These are phyloP conservation scores for Chydorus sphaericus DNA, from an alignment of 2,888 invertebrate genomes.

Conservation along the genomic window DNA sequence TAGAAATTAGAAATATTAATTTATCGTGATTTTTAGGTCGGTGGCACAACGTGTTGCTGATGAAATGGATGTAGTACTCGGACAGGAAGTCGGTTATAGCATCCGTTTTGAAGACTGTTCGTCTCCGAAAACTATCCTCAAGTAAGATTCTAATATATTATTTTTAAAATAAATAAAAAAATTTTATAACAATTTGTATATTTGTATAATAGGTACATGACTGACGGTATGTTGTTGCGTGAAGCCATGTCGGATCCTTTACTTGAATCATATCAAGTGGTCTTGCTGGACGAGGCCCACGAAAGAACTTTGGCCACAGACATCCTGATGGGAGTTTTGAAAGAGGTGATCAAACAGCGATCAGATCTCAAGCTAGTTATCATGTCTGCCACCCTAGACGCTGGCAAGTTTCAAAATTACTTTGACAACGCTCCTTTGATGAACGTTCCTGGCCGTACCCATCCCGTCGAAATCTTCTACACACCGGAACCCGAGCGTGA, in stretches of 20 bases:
- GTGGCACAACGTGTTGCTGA: conserved; percentile 97
- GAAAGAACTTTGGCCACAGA: conserved; percentile 97
- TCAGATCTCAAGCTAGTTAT: conserved; percentile 89
- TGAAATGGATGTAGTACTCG: conserved; percentile 93
- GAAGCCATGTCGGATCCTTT: conserved; percentile 99
- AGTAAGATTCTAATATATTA: conserved; percentile 38
- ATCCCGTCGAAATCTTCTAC: conserved; percentile 95
- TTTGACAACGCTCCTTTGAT: conserved; percentile 97
- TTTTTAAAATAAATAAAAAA: not conserved
- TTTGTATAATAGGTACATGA: conserved; percentile 62
- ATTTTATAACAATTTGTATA: not conserved
- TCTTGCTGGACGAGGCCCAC: conserved; percentile 95
- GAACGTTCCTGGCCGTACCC: conserved; percentile 93
- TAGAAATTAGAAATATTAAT: not conserved
- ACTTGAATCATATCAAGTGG: conserved; percentile 88
- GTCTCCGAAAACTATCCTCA: conserved; percentile 78
- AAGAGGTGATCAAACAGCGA: conserved; percentile 89
- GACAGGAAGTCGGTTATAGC: conserved; percentile 84
- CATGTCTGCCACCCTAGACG: conserved; percentile 98
- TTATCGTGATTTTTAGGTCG: conserved; percentile 32
- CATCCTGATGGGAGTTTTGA: conserved; percentile 94
- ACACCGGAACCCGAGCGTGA: conserved; percentile 97
- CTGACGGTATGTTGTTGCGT: conserved; percentile 97
- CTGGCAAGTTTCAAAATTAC: conserved; percentile 91
- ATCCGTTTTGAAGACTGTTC: conserved; percentile 99